Evolutionary conservation across 2,113 vertebrate genomes (phyloP).

Genomic region (Nothobranchius kuhntae): DNA sequence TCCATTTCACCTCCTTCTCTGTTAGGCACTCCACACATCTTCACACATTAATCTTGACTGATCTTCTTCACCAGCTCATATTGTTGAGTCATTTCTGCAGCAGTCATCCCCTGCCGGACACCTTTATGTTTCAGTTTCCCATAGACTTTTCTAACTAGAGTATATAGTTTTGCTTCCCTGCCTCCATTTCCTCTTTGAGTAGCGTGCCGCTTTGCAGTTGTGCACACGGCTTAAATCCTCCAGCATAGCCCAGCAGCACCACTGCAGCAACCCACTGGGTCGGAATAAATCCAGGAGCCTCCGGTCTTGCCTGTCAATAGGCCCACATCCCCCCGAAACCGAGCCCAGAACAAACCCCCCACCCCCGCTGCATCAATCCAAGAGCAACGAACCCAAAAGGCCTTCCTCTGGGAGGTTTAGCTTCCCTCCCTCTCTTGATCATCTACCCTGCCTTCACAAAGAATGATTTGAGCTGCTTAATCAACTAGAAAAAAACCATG

Average conservation of each 20-base stretch:
- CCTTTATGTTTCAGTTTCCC: conserved; percentile 31
- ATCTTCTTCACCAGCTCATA: conserved; percentile 13
- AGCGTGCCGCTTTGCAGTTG: conserved; percentile 35
- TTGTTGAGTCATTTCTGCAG: conserved; percentile 12
- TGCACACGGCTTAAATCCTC: conserved; percentile 58
- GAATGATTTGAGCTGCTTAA: conserved; percentile 72
- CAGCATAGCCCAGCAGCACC: conserved; percentile 35
- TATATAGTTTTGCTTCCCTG: conserved; percentile 49
- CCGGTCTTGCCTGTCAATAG: conserved; percentile 59
- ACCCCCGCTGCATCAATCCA: conserved; percentile 37
- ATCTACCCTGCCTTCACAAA: conserved; percentile 53
- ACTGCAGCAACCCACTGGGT: conserved; percentile 58
- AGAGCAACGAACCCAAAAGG: conserved; percentile 61
- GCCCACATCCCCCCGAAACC: conserved; percentile 60
- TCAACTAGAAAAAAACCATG: conserved; percentile 64
- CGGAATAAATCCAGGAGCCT: conserved; percentile 68
- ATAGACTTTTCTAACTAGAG: conserved; percentile 56
- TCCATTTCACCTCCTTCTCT: conserved; percentile 24
- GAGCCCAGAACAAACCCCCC: conserved; percentile 54
- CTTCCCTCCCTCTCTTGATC: conserved; percentile 34
- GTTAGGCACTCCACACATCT: conserved; percentile 9
- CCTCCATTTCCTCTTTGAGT: conserved; percentile 42
- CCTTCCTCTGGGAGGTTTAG: conserved; percentile 56
- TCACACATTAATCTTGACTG: not conserved
- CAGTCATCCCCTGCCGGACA: conserved; percentile 23